Evolutionary conservation across 2,888 invertebrate species (phyloP), one percentile per base, ranked within the genome.

Genomic region (Periphyllus acericola): DNA sequence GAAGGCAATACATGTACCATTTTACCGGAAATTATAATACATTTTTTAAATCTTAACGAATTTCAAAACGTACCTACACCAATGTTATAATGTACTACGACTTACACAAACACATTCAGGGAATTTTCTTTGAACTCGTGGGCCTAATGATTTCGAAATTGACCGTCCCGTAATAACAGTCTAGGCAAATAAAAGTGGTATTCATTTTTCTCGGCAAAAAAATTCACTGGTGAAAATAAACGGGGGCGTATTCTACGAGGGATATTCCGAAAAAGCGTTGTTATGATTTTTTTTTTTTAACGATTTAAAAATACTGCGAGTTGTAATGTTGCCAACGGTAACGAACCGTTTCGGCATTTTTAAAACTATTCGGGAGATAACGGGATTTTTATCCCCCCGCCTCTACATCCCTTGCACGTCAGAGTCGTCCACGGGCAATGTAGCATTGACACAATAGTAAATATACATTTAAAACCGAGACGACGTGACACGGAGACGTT

Each of bases 281-380:
- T 81, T 19, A 46, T 5, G 25, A 46, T 68, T 66, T 34, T 29
- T 14, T 36, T 46, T 52, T 74, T 55, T 55, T 21, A 74, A 83
- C 83, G 55, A 83, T 85, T 89, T 79, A 71, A 80, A 89, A 86
- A 68, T 66, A 85, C n/a, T n/a, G 52, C 19, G 34, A 82, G 19
- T 79, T 72, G 74, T 83, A 85, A 89, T 40, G 72, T 72, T 72
- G 85, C 85, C 85, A 85, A 85, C 85, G 71, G 71, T 79, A 79
- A 71, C 78, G 78, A 85, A 85, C 71, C 78, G 52, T 71, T 78
- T 71, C 55, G 52, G 71, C 46, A n/a, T 85, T 68, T 85, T 29
- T 34, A 79, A 85, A 83, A 71, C 19, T 32, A 32, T 52, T 19
- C 1, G 34, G 52, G 71, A 34, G 71, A 85, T 19, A 36, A 52